Evolutionary conservation across 1,140 invertebrate genomes (phyloP).

Genomic region (Tetramorium simillimum): DNA sequence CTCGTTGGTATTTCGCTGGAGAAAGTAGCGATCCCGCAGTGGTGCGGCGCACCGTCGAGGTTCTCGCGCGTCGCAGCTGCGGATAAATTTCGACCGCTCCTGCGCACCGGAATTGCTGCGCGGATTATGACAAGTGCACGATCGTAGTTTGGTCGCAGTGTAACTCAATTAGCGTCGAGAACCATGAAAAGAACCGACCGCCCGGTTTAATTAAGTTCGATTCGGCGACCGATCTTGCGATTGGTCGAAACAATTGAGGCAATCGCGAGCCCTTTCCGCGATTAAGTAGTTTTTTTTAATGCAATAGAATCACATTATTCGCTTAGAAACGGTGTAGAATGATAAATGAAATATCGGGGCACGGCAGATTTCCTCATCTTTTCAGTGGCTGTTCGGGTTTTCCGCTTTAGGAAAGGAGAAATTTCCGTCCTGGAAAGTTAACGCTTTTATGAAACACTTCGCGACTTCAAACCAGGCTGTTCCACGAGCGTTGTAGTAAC

Average conservation of each 20-base stretch:
- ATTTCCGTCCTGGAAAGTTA: constrained; percentile 52
- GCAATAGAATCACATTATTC: not conserved
- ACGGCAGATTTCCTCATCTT: constrained; percentile 12
- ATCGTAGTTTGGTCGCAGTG: not conserved
- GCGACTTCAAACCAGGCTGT: constrained; percentile 40
- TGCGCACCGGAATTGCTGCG: not conserved
- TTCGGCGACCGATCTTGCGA: not conserved
- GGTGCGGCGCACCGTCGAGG: constrained; percentile 38
- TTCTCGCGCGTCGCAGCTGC: constrained; percentile 70
- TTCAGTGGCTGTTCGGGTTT: constrained; percentile 15
- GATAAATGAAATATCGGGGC: not conserved
- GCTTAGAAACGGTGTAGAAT: not conserved
- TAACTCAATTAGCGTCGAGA: not conserved
- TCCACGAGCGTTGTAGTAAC: constrained; percentile 40
- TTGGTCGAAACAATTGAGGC: not conserved
- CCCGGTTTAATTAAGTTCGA: not conserved
- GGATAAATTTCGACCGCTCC: constrained; percentile 55
- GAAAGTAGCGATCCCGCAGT: constrained; percentile 79
- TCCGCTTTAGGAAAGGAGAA: constrained; percentile 41
- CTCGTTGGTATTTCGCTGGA: constrained; percentile 84
- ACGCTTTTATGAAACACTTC: constrained; percentile 54
- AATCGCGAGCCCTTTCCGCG: not conserved
- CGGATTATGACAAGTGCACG: constrained; percentile 14
- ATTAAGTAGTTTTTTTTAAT: not conserved
- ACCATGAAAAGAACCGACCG: not conserved